Base-by-base conservation (phyloP, 2,113 vertebrate genomes). In the Chrysochloris asiatica region DNA sequence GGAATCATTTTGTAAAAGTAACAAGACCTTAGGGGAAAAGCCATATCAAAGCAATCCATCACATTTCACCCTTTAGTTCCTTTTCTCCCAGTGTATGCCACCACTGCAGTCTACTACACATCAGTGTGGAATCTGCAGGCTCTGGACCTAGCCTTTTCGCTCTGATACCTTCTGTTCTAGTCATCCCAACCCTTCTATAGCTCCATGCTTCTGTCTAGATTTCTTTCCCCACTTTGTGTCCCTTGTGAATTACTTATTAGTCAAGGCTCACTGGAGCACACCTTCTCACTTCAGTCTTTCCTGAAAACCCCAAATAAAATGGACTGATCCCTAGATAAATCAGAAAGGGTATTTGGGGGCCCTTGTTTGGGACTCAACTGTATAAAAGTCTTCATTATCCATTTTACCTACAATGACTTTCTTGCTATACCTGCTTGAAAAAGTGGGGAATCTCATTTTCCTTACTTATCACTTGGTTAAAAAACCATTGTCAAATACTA, bases 371-470 rank as follows among this genome's bases (percentile, higher is more conserved):
- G 75, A 76, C 36, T 83, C n/a, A 26, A 16, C 77, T 72, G 22
- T 61, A n/a, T 8, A 67, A 36, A 91, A 38, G 17, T 19, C 87
- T 92, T 48, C 33, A 1, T 52, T 76, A 47, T 22, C 24, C 78
- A 47, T 69, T 84, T 90, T n/a, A 45, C 33, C 59, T 83, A 24
- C 22, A 80, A 84, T 78, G 75, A 61, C 26, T 94, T 85, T 75
- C 38, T 72, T 78, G 71, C 65, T 73, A 89, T 77, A 71, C 43
- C 84, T 88, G 16, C 13, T 56, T 76, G n/a, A 86, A 77, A 78
- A 83, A 30, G 33, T 47, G 8, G 43, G 67, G 63, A 69, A 26
- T 83, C 36, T 33, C 24, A 78, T 84, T 56, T 45, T 78, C n/a
- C 30, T 67, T 79, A 24, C 41, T 71, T 76, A 69, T 76, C 45